Conservation (phyloP, 1,140 invertebrate genomes). For the Ylistrum balloti region DNA sequence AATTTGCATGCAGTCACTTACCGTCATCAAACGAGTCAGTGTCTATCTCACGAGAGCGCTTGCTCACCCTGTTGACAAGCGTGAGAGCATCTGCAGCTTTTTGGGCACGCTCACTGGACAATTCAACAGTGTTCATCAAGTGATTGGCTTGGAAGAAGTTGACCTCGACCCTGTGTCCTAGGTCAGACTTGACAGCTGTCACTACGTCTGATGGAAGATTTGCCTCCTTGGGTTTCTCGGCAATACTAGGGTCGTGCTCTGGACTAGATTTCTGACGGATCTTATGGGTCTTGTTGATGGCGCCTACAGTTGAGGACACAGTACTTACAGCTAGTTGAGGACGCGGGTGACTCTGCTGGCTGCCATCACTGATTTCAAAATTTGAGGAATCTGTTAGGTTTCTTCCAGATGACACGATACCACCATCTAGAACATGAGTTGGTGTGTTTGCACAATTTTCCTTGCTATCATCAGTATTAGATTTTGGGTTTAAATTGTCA, state of each 20-base stretch:
- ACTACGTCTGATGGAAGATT: constrained; percentile 36
- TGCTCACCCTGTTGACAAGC: neutral
- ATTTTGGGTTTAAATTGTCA: neutral
- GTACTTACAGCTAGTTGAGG: neutral
- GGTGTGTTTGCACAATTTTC: neutral
- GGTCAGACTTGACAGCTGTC: neutral
- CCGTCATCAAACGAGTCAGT: neutral
- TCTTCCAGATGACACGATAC: neutral
- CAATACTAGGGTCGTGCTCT: constrained; percentile 37
- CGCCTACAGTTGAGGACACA: constrained; percentile 1
- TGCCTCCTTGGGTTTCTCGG: constrained; percentile 36
- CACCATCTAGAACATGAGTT: neutral
- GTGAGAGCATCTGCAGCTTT: constrained; percentile 45
- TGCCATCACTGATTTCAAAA: neutral
- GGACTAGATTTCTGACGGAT: constrained; percentile 43
- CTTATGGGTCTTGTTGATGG: neutral
- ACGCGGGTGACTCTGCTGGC: neutral
- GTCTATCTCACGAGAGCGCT: constrained; percentile 32
- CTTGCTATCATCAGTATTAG: neutral
- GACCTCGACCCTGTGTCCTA: neutral
- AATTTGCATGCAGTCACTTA: neutral
- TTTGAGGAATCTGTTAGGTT: neutral
- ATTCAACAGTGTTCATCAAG: constrained; percentile 4
- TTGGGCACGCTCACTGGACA: constrained; percentile 40
- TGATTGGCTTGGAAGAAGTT: constrained; percentile 29